Percentiles rank a stretch among this genome's conserved stretches.
These are phyloP conservation scores for Lagorchestes hirsutus DNA, from an alignment of 2,797 vertebrate genomes.

Conservation along the genomic window DNA sequence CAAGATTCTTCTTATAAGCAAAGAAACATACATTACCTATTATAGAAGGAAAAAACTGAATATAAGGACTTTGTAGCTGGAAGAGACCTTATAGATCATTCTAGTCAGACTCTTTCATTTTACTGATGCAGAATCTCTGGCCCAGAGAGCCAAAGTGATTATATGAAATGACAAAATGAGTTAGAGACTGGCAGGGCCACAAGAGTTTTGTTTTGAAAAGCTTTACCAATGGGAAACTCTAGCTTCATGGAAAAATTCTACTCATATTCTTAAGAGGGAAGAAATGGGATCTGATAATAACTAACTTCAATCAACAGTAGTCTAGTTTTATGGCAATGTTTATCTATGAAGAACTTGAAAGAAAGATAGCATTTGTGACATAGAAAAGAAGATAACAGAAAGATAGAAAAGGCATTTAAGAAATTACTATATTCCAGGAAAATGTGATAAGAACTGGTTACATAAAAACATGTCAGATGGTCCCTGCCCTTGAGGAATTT, in stretches of 20 bases:
- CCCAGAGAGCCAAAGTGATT: neutral
- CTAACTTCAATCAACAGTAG: conserved; percentile 9
- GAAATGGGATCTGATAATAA: conserved; percentile 27
- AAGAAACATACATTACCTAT: neutral
- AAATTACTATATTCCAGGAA: neutral
- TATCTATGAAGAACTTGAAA: conserved; percentile 38
- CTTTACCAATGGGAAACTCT: neutral
- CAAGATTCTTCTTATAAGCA: neutral
- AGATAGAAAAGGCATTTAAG: neutral
- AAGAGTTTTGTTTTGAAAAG: conserved; percentile 2
- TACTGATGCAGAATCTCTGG: neutral
- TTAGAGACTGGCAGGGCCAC: neutral
- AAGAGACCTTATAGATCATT: neutral
- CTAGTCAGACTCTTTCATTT: neutral
- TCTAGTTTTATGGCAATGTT: conserved; percentile 14
- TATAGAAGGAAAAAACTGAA: neutral
- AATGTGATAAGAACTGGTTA: neutral
- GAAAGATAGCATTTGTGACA: neutral
- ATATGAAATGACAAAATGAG: neutral
- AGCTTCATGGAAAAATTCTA: neutral
- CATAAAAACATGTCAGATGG: neutral
- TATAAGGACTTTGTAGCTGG: neutral
- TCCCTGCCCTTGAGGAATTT: neutral
- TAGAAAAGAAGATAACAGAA: conserved; percentile 1
- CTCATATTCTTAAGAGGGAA: conserved; percentile 16